Conservation (phyloP, 2,113 vertebrate genomes). For the Camelus dromedarius region DNA sequence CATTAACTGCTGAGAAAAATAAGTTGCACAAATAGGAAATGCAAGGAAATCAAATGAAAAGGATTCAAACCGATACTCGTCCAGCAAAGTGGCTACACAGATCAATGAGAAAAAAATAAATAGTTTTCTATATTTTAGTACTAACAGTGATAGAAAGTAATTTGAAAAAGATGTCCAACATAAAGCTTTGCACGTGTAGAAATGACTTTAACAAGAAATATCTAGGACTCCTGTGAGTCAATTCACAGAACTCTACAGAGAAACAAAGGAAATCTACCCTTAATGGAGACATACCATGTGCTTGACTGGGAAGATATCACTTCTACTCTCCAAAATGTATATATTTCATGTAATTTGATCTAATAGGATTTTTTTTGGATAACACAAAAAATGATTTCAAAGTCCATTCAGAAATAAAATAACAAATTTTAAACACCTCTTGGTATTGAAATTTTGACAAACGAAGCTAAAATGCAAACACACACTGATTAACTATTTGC, state of each 20-base stretch:
- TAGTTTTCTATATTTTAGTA: conserved; percentile 4
- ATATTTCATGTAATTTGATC: neutral
- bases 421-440: neutral
- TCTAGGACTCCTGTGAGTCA: neutral
- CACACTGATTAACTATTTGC: neutral
- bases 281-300: neutral
- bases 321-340: neutral
- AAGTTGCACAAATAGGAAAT: neutral
- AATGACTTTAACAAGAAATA: neutral
- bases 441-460: neutral
- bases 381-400: neutral
- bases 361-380: neutral
- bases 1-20: neutral
- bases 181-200: neutral
- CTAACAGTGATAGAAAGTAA: neutral
- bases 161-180: conserved; percentile 34
- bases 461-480: conserved; percentile 35
- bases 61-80: neutral
- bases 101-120: neutral
- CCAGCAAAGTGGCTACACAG: neutral
- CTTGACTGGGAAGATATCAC: neutral
- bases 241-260: neutral
- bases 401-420: neutral
- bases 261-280: neutral
- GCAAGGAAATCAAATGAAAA: conserved; percentile 32